Conservation (phyloP, 2,888 invertebrate genomes). For the Endomychus coccineus region DNA sequence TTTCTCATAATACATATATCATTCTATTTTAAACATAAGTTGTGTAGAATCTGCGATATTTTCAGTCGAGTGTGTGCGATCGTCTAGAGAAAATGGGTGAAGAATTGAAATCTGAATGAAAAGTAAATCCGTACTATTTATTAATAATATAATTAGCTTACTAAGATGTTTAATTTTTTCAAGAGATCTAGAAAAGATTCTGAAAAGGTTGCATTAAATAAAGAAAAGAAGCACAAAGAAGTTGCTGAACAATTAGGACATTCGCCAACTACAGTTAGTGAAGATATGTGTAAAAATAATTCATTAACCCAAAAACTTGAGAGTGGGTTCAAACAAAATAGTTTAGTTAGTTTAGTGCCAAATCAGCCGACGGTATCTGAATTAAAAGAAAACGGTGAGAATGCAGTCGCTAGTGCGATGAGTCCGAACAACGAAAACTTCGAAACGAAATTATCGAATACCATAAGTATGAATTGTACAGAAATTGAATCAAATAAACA, state of each 20-base stretch:
- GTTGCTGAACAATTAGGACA: constrained; percentile 16
- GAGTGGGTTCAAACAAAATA: constrained; percentile 24
- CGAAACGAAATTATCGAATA: too few species aligned
- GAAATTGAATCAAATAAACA: too few species aligned
- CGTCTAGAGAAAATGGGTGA: too few species aligned
- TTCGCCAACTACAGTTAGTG: constrained; percentile 18
- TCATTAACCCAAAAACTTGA: constrained; percentile 28
- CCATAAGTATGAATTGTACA: too few species aligned
- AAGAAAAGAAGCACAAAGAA: constrained; percentile 21
- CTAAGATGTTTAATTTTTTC: constrained; percentile 38
- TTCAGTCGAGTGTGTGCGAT: background rate
- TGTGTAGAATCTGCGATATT: background rate
- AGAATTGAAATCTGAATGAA: too few species aligned
- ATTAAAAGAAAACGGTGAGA: constrained; percentile 32
- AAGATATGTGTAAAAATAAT: constrained; percentile 38
- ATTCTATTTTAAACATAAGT: background rate
- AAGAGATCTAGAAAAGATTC: constrained; percentile 35
- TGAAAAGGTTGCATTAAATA: constrained; percentile 17
- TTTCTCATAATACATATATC: too few species aligned
- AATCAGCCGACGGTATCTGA: constrained; percentile 27
- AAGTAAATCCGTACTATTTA: too few species aligned
- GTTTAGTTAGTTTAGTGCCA: constrained; percentile 24
- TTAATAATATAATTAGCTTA: background rate
- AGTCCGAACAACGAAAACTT: constrained; percentile 23
- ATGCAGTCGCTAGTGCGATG: constrained; percentile 27